Percentiles rank a stretch among this genome's conserved stretches.
phyloP scores from a whole-genome alignment of 2,888 invertebrate species.

The Dasysyrphus tricinctus region DNA sequence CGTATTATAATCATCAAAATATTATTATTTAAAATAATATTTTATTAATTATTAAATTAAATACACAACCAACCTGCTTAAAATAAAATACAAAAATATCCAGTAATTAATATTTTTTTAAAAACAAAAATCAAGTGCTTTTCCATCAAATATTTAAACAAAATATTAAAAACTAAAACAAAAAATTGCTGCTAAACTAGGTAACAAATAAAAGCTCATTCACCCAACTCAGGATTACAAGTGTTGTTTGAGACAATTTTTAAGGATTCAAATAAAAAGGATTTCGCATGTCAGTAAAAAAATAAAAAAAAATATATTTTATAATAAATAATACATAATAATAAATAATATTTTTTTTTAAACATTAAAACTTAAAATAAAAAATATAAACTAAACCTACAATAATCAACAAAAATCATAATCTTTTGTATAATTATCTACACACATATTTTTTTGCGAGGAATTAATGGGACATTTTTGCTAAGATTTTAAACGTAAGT shows the following conservation, averaged over 20 bases:
- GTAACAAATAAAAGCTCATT: slow-evolving; percentile 35
- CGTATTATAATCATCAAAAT: background rate
- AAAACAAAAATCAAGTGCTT: slow-evolving; percentile 56
- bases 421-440: slow-evolving; percentile 43
- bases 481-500: slow-evolving; percentile 58
- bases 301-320: slow-evolving; percentile 6
- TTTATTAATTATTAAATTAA: background rate
- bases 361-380: slow-evolving; percentile 3
- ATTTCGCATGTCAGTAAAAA: slow-evolving; percentile 38
- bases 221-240: slow-evolving; percentile 74
- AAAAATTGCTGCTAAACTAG: background rate
- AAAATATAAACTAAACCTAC: background rate
- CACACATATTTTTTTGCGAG: slow-evolving; percentile 30
- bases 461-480: slow-evolving; percentile 57
- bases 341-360: slow-evolving; percentile 21
- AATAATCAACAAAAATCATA: slow-evolving; percentile 39
- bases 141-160: slow-evolving; percentile 25
- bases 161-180: background rate
- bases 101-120: slow-evolving; percentile 7
- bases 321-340: slow-evolving; percentile 5
- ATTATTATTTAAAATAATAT: background rate
- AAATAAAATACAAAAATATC: slow-evolving; percentile 10
- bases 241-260: slow-evolving; percentile 63
- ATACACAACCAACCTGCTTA: background rate
- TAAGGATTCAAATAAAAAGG: slow-evolving; percentile 37